Evolutionary conservation across 2,888 invertebrate species (phyloP), one percentile per base, ranked within the genome.

Genomic region (Megaustenia siamemsis): DNA sequence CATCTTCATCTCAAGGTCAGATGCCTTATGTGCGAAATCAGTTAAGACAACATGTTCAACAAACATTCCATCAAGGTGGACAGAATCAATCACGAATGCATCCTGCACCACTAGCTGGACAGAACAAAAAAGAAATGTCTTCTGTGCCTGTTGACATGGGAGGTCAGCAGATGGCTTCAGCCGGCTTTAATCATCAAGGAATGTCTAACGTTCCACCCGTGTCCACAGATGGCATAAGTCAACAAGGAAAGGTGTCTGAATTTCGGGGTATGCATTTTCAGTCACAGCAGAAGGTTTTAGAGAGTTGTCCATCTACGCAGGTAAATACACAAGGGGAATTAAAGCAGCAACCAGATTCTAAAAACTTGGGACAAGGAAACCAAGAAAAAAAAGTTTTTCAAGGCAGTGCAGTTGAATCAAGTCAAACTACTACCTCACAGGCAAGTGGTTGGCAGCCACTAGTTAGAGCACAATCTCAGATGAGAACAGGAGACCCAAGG

Each of bases 1-100:
- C 81, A 24, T 85, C 85, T 43, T 85, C 85, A 15, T 81, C 84
- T 60, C 69, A 77, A 53, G 68, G 71, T 60, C 69, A 71, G 45
- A 53, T 32, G 43, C 40, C 66, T 69, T 56, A 53, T 38, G 43
- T 68, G 71, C 78, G 68, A 60, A 75, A 76, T 63, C 75, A 56
- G 38, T n/a, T 49, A 43, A 68, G 53, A 53, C 77, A 38, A 28
- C 66, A 73, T 49, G 18, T 5, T 32, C 35, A 45, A 49, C 60
- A 53, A 32, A 28, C 56, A 35, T 60, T 63, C 21, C 68, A 68
- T 24, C n/a, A 35, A n/a, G 53, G 53, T 69, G 69, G 32, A 49
- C 80, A 35, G 38, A 45, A 69, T 53, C 80, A 68, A 28, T 12
- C 80, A 28, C 28, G 24, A 45, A 66, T 66, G 63, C 35, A 38